These are phyloP conservation scores for Sphaerodactylus townsendi DNA, from an alignment of 2,113 vertebrate genomes.

Conservation along the genomic window DNA sequence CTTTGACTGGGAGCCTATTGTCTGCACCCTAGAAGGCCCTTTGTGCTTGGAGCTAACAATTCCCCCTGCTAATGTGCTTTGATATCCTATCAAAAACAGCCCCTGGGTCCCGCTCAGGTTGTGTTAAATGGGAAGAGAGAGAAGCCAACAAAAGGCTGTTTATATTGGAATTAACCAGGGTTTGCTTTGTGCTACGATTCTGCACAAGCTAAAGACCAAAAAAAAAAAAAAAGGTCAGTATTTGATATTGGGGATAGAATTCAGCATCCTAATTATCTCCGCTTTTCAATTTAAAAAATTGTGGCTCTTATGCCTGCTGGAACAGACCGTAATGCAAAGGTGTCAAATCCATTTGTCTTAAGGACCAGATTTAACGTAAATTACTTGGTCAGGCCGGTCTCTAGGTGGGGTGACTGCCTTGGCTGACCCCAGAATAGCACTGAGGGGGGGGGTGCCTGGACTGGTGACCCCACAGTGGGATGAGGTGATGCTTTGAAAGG, in stretches of 20 bases:
- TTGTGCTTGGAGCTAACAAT: neutral
- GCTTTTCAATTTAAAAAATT: neutral
- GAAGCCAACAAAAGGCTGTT: neutral
- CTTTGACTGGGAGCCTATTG: neutral
- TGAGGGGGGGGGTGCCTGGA: too few relatives aligned
- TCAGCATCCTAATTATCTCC: neutral
- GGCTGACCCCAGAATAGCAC: too few relatives aligned
- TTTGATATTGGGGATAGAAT: neutral
- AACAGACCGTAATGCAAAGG: too few relatives aligned
- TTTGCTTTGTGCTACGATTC: too few relatives aligned
- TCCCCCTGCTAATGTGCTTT: neutral
- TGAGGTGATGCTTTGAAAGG: too few relatives aligned
- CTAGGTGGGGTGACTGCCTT: too few relatives aligned
- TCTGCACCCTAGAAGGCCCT: neutral
- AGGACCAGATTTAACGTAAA: too few relatives aligned
- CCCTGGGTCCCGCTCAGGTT: fast-evolving
- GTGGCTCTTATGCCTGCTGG: neutral
- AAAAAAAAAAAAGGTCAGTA: neutral
- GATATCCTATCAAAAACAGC: constrained; percentile 8
- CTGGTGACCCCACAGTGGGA: too few relatives aligned
- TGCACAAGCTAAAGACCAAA: neutral
- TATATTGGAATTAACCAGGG: neutral
- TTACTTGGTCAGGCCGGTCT: too few relatives aligned
- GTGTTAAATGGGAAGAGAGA: neutral
- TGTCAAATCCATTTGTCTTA: too few relatives aligned